Percentiles rank a stretch among this genome's conserved stretches.
These are phyloP conservation scores for Scaptodrosophila latifasciaeformis DNA, from an alignment of 2,888 invertebrate species.

Conservation along the genomic window DNA sequence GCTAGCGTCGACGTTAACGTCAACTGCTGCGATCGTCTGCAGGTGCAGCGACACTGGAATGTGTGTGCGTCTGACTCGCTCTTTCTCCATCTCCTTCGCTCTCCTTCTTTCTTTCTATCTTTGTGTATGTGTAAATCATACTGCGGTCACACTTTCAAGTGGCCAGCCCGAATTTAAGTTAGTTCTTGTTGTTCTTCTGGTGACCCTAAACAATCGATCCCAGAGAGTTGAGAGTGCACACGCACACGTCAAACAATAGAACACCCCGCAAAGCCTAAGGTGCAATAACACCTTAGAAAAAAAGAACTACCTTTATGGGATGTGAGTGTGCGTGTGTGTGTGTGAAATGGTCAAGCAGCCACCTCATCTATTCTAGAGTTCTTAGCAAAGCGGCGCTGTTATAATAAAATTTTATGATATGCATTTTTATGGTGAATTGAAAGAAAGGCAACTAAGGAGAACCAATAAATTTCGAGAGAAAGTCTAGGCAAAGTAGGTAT, in stretches of 20 bases:
- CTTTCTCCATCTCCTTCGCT: slow-evolving; percentile 12
- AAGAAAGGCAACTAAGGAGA: slow-evolving; percentile 45
- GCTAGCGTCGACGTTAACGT: slow-evolving; percentile 18
- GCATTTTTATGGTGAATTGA: slow-evolving; percentile 58
- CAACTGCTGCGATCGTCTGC: slow-evolving; percentile 38
- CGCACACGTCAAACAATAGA: slow-evolving; percentile 58
- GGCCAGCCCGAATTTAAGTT: slow-evolving; percentile 28
- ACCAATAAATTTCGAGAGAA: slow-evolving; percentile 40
- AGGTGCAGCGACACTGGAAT: slow-evolving; percentile 68
- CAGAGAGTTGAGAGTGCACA: slow-evolving; percentile 22
- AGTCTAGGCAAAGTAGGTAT: slow-evolving; percentile 25
- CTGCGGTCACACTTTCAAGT: slow-evolving; percentile 70
- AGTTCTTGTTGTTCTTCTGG: slow-evolving; percentile 11
- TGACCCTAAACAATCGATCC: slow-evolving; percentile 14
- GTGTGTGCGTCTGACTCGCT: slow-evolving; percentile 41
- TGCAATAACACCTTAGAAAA: slow-evolving; percentile 14
- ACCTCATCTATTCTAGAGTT: slow-evolving; percentile 1
- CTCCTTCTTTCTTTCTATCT: slow-evolving; percentile 16
- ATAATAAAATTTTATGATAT: slow-evolving; percentile 65
- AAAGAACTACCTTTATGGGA: slow-evolving; percentile 58
- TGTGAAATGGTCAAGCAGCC: slow-evolving; percentile 42
- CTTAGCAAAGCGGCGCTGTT: slow-evolving; percentile 39
- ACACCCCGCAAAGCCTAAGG: slow-evolving; percentile 31
- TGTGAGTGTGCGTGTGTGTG: slow-evolving; percentile 14
- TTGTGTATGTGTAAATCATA: slow-evolving; percentile 60